phyloP scores from a whole-genome alignment of 2,888 invertebrate genomes.

The Caenorhabditis sp. region DNA sequence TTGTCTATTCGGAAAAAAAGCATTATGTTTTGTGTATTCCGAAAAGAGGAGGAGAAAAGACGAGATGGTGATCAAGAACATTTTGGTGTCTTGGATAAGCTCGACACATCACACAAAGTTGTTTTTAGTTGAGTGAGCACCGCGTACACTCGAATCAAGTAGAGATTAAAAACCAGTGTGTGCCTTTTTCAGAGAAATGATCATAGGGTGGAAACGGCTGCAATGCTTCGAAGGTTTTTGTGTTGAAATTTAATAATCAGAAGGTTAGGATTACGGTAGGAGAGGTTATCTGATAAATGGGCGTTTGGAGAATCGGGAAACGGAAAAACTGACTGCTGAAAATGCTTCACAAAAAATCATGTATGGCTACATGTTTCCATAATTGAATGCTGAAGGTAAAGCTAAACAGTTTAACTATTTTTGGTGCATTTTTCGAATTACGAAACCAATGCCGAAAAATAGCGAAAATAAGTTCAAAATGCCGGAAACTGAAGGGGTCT shows the following conservation, averaged over 20 bases:
- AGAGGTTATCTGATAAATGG: background rate
- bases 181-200: background rate
- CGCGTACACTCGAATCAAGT: constrained; percentile 27
- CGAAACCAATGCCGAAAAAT: too few species aligned
- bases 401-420: too few species aligned
- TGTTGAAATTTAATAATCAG: constrained; percentile 16
- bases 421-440: too few species aligned
- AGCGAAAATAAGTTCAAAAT: too few species aligned
- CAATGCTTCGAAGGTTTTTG: background rate
- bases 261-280: background rate
- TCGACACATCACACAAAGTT: constrained; percentile 26
- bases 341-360: too few species aligned
- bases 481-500: too few species aligned
- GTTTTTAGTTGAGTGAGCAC: constrained; percentile 32
- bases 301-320: background rate
- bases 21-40: constrained; percentile 38
- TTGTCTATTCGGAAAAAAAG: background rate
- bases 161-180: constrained; percentile 27
- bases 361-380: too few species aligned
- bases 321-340: too few species aligned
- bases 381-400: too few species aligned
- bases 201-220: background rate
- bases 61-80: constrained; percentile 36
- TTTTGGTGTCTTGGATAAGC: constrained; percentile 27
- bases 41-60: background rate